These are phyloP conservation scores for Carassius auratus DNA, from an alignment of 2,113 vertebrate species.

Conservation along the genomic window DNA sequence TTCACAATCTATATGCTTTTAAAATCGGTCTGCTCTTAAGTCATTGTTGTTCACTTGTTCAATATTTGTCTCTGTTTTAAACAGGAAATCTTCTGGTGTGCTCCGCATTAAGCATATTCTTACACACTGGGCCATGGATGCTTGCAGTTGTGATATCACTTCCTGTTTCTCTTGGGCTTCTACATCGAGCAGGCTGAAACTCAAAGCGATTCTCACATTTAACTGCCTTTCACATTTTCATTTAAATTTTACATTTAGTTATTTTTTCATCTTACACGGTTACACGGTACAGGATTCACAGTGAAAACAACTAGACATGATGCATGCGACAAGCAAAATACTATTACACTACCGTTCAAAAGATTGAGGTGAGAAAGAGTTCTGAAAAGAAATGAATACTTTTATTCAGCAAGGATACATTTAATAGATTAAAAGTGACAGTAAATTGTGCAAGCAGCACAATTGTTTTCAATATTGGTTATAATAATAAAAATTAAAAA, in stretches of 20 bases:
- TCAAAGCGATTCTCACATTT: neutral
- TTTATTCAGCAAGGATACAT: neutral
- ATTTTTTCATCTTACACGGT: neutral
- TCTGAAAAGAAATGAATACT: neutral
- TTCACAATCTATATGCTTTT: neutral
- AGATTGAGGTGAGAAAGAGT: neutral
- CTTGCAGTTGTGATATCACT: slow-evolving; percentile 70
- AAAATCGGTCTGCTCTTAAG: neutral
- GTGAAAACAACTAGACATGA: neutral
- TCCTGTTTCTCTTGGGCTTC: slow-evolving; percentile 69
- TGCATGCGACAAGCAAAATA: neutral
- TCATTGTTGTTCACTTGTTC: neutral
- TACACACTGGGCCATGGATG: slow-evolving; percentile 66
- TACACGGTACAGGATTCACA: neutral
- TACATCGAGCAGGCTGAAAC: slow-evolving; percentile 38
- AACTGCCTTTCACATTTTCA: slow-evolving; percentile 21
- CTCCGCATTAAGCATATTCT: slow-evolving; percentile 71
- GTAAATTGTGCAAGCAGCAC: neutral
- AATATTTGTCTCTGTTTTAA: neutral
- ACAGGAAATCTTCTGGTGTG: slow-evolving; percentile 77
- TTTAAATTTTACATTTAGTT: neutral
- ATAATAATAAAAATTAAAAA: too few relatives aligned
- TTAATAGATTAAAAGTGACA: neutral
- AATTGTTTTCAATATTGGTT: neutral
- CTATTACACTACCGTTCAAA: neutral